These are phyloP conservation scores for Aphis gossypii DNA, from an alignment of 1,140 invertebrate genomes.

Conservation along the genomic window DNA sequence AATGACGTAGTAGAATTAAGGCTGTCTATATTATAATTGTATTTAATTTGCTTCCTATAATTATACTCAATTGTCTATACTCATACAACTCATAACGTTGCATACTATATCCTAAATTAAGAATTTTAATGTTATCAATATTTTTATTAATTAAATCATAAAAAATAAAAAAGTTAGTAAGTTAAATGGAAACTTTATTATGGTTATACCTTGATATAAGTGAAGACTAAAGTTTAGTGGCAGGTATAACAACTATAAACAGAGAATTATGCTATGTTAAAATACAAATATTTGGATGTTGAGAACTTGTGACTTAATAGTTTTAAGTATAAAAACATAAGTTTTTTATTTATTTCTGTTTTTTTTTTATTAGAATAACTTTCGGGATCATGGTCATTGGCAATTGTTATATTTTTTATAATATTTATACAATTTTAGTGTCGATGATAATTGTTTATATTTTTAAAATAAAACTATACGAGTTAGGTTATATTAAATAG, in stretches of 20 bases:
- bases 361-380: background rate
- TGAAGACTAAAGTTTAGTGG: no score
- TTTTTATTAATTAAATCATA: background rate
- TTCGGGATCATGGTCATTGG: background rate
- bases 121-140: background rate
- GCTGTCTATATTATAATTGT: background rate
- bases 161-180: background rate
- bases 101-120: background rate
- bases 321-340: background rate
- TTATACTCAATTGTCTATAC: background rate
- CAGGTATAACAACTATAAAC: background rate
- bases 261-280: background rate
- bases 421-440: background rate
- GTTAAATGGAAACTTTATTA: no score
- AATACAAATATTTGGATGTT: background rate
- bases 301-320: background rate
- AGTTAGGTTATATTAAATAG: no score
- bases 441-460: background rate
- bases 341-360: background rate
- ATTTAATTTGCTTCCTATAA: background rate
- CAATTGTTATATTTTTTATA: background rate
- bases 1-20: background rate
- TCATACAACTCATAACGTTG: background rate
- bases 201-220: no score
- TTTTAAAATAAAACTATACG: background rate